A percentile compares a stretch with the other conserved stretches of the same genome.
Evolutionary conservation across 1,140 invertebrate species (phyloP).

Genomic region (Nylanderia fulva): DNA sequence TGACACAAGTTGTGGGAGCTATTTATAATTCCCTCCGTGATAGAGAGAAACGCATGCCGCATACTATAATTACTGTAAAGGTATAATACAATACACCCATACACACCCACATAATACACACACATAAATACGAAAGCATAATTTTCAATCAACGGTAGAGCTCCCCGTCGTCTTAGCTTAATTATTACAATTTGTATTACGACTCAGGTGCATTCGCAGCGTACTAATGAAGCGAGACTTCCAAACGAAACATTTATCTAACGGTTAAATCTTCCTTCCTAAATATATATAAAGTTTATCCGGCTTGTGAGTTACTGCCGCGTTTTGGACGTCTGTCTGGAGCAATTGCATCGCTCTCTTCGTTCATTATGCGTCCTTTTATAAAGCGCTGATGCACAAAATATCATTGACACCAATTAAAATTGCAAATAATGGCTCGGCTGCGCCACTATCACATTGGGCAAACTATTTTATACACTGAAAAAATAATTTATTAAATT

Average conservation of each 20-base stretch:
- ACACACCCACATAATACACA: not conserved
- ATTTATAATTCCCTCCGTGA: constrained; percentile 28
- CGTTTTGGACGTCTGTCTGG: not conserved
- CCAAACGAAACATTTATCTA: constrained; percentile 36
- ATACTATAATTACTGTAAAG: not conserved
- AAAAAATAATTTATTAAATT: too few relatives aligned
- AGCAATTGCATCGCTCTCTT: constrained; percentile 24
- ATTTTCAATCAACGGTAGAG: constrained; percentile 40
- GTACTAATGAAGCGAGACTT: constrained; percentile 43
- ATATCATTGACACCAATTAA: constrained; percentile 44
- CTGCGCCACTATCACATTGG: not conserved
- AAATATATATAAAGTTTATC: constrained; percentile 35
- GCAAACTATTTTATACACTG: constrained; percentile 9
- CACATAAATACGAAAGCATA: not conserved
- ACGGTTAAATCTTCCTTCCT: constrained; percentile 24
- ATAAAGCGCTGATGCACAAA: constrained; percentile 2
- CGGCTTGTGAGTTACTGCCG: not conserved
- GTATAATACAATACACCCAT: too few relatives aligned
- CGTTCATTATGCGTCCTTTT: constrained; percentile 32
- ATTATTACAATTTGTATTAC: constrained; percentile 56
- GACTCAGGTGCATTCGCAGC: constrained; percentile 28
- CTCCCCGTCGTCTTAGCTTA: constrained; percentile 22
- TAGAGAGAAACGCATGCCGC: not conserved
- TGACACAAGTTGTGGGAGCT: constrained; percentile 6
- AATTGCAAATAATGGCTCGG: not conserved